phyloP scores from a whole-genome alignment of 2,888 invertebrate species.

The Helleia helle region DNA sequence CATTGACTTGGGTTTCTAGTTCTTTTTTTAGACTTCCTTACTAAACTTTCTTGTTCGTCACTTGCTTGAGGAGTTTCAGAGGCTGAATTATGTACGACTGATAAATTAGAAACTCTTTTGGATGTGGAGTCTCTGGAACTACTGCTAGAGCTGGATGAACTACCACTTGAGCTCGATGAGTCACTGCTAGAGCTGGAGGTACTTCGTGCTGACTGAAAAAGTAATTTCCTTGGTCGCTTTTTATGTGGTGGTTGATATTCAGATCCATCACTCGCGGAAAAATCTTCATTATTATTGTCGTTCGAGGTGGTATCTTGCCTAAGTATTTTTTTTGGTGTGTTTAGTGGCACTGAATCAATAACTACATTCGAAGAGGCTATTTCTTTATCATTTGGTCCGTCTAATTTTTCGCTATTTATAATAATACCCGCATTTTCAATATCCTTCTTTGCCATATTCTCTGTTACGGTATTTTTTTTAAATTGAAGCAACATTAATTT shows the following conservation, averaged over 20 bases:
- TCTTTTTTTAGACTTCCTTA: constrained; percentile 4
- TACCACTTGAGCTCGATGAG: no score
- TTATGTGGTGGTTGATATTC: constrained; percentile 11
- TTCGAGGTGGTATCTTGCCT: constrained; percentile 11
- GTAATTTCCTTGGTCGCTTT: constrained; percentile 13
- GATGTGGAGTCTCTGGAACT: no score
- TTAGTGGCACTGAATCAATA: constrained; percentile 9
- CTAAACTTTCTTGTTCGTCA: no score
- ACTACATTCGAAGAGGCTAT: not conserved
- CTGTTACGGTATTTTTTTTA: constrained; percentile 10
- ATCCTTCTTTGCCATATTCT: not conserved
- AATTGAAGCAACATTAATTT: constrained; percentile 11
- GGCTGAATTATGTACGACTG: no score
- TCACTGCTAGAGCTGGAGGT: no score
- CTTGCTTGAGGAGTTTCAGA: no score
- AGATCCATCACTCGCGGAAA: no score
- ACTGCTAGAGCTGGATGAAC: no score
- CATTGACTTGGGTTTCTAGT: constrained; percentile 11
- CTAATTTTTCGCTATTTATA: constrained; percentile 14
- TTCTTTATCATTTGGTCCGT: constrained; percentile 8
- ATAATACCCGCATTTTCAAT: constrained; percentile 10
- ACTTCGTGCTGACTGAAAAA: constrained; percentile 4
- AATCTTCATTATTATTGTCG: constrained; percentile 12
- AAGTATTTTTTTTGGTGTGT: constrained; percentile 11
- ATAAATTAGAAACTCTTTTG: no score